Evolutionary conservation across 2,113 vertebrate genomes (phyloP).

Genomic region (Heteronetta atricapilla): DNA sequence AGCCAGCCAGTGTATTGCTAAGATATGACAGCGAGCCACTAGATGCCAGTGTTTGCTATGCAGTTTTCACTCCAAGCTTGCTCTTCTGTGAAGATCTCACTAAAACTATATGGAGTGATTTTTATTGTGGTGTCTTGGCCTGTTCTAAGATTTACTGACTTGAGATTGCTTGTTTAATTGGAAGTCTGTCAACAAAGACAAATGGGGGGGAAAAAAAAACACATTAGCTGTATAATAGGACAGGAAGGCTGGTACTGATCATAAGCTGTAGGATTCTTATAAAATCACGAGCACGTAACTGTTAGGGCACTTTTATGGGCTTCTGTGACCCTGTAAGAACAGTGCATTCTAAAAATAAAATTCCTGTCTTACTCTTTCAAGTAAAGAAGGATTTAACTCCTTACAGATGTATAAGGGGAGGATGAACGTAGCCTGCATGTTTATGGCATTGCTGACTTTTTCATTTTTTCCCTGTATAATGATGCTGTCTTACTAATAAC

Average conservation of each 20-base stretch:
- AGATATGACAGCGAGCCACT: background rate
- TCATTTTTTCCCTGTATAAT: background rate
- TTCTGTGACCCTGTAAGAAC: background rate
- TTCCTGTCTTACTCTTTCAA: background rate
- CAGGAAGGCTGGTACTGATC: background rate
- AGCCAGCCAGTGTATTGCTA: background rate
- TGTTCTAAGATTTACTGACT: background rate
- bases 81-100: background rate
- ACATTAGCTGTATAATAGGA: background rate
- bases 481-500: background rate
- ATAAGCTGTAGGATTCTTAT: background rate
- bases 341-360: background rate
- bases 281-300: background rate
- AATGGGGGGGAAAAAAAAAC: background rate
- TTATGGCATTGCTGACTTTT: background rate
- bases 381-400: background rate
- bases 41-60: conserved; percentile 17
- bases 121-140: background rate
- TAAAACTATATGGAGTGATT: background rate
- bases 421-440: background rate
- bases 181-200: background rate
- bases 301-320: background rate
- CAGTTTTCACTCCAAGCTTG: background rate
- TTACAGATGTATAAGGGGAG: background rate
- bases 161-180: background rate